phyloP scores from a whole-genome alignment of 2,888 invertebrate genomes.

The Trachelus troglodyta region DNA sequence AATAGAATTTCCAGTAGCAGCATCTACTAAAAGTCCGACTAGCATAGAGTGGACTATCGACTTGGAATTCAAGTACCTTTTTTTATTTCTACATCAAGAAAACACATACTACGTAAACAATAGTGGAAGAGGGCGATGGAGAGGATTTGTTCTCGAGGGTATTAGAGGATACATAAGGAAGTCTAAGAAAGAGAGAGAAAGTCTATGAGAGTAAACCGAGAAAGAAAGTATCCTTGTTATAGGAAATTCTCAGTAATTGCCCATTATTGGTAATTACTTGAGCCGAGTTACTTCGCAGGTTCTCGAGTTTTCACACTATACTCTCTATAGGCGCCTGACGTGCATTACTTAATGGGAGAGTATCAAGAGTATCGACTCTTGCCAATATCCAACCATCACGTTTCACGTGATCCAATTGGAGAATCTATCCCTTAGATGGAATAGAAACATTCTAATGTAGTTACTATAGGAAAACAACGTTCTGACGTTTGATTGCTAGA shows the following conservation, averaged over 20 bases:
- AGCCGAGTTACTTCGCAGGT: slow-evolving; percentile 15
- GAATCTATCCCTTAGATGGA: background rate
- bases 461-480: background rate
- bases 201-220: background rate
- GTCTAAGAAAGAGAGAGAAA: background rate
- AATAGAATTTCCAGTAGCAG: background rate
- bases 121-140: background rate
- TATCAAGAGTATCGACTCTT: background rate
- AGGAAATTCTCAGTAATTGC: slow-evolving; percentile 12
- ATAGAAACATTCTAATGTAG: background rate
- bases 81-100: background rate
- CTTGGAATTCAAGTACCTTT: background rate
- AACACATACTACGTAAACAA: background rate
- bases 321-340: background rate
- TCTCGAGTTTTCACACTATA: background rate
- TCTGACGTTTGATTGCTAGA: background rate
- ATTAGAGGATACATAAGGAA: background rate
- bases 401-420: background rate
- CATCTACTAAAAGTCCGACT: background rate
- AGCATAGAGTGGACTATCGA: background rate
- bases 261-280: slow-evolving; percentile 24
- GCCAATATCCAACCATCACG: background rate
- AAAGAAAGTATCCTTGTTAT: background rate
- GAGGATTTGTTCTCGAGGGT: background rate
- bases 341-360: background rate